Conservation (phyloP, 30 jellyfish, hydroid and myxozoan genomes). For the Hydractinia echinata region DNA sequence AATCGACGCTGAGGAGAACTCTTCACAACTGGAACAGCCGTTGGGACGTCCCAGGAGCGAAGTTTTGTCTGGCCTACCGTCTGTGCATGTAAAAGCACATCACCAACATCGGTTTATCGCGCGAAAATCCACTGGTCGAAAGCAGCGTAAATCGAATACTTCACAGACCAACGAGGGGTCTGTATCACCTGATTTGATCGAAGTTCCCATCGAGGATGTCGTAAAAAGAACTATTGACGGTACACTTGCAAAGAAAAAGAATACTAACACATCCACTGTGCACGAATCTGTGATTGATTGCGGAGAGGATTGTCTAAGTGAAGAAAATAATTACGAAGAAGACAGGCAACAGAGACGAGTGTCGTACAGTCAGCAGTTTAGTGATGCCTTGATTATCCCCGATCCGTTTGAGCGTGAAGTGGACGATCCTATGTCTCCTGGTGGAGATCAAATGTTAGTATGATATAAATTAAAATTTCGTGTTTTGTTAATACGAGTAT, state of each 20-base stretch:
- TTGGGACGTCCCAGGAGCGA: slow-evolving; percentile 11
- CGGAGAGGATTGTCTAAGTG: slow-evolving; percentile 48
- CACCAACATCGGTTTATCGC: slow-evolving; percentile 38
- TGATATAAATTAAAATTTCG: background rate
- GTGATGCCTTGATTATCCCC: slow-evolving; percentile 89
- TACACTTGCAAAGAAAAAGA: background rate
- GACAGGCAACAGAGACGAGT: background rate
- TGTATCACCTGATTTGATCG: slow-evolving; percentile 30
- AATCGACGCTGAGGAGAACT: background rate
- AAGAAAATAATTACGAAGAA: background rate
- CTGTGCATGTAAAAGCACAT: slow-evolving; percentile 30
- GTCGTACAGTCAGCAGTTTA: slow-evolving; percentile 41
- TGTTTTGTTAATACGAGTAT: too few species aligned
- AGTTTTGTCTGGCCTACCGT: slow-evolving; percentile 30
- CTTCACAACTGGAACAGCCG: background rate
- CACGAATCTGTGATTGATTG: slow-evolving; percentile 17
- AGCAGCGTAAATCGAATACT: slow-evolving; percentile 7
- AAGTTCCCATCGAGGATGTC: slow-evolving; percentile 35
- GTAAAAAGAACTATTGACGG: slow-evolving; percentile 18
- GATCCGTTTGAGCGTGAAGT: slow-evolving; percentile 72
- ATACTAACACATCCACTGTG: background rate
- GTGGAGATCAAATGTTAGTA: background rate
- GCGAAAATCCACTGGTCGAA: slow-evolving; percentile 4
- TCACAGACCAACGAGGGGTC: background rate
- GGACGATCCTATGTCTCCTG: background rate